A percentile compares a stretch with the other conserved stretches of the same genome.
phyloP scores from a whole-genome alignment of 2,113 vertebrate genomes.

The Shinisaurus crocodilurus region DNA sequence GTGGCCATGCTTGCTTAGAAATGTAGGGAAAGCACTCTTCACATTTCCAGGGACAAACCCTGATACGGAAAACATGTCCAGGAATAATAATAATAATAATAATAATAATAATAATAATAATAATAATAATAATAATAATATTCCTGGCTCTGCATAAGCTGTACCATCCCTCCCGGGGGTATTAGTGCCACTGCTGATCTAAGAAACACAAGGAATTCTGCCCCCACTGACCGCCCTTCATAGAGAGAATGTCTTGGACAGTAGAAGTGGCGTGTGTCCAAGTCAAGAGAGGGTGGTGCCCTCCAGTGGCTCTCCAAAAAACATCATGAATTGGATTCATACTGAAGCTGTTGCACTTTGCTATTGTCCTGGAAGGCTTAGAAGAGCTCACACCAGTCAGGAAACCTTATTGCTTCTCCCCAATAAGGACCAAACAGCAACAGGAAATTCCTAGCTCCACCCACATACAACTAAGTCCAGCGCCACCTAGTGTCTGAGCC shows the following conservation, averaged over 20 bases:
- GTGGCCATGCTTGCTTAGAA: too few relatives aligned
- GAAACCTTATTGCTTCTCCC: too few relatives aligned
- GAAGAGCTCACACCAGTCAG: neutral
- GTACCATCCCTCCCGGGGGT: neutral
- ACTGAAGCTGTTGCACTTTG: neutral
- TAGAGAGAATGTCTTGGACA: neutral
- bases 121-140: too few relatives aligned
- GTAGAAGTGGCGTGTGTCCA: too few relatives aligned
- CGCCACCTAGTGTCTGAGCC: too few relatives aligned
- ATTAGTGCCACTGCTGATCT: neutral
- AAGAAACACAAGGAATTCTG: neutral
- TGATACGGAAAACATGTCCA: neutral
- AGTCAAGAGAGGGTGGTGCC: neutral
- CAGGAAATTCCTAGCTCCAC: too few relatives aligned
- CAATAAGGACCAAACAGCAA: too few relatives aligned
- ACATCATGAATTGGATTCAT: too few relatives aligned
- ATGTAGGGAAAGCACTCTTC: neutral
- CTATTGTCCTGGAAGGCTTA: neutral
- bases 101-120: too few relatives aligned
- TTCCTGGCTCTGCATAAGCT: neutral
- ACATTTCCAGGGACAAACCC: neutral
- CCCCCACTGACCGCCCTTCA: neutral
- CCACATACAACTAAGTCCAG: too few relatives aligned
- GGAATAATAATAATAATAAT: too few relatives aligned
- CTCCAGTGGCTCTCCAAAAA: neutral